Conservation (phyloP, 35 echinoderm and acorn worm genomes). For the Apostichopus parvimensis region DNA sequence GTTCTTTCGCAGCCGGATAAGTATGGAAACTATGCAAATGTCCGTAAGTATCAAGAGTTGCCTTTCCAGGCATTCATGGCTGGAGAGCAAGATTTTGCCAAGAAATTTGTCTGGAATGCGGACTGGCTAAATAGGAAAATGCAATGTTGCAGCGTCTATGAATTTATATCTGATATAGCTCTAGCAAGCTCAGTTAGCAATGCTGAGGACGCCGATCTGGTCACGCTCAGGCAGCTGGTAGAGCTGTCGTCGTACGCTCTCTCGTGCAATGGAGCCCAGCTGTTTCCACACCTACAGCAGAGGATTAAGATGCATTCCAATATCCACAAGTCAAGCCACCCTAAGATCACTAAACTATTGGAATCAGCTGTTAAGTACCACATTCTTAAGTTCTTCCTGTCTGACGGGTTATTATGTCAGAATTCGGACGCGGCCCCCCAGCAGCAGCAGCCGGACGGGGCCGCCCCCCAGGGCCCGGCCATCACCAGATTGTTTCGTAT, state of each 20-base stretch:
- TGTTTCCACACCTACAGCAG: constrained; percentile 79
- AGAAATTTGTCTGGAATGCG: constrained; percentile 84
- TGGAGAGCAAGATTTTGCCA: constrained; percentile 82
- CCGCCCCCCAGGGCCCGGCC: not conserved
- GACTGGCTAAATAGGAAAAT: constrained; percentile 82
- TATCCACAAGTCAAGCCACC: constrained; percentile 64
- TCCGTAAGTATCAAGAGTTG: constrained; percentile 77
- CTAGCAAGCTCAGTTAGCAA: constrained; percentile 54
- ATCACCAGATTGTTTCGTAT: constrained; percentile 72
- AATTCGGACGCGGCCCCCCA: constrained; percentile 6
- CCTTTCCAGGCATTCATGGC: constrained; percentile 80
- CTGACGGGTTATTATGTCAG: constrained; percentile 60
- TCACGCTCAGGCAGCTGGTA: constrained; percentile 72
- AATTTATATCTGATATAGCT: constrained; percentile 74
- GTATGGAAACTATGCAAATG: constrained; percentile 71
- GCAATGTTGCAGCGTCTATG: constrained; percentile 65
- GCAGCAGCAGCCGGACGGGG: constrained; percentile 10
- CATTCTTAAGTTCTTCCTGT: constrained; percentile 78
- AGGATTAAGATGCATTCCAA: constrained; percentile 59
- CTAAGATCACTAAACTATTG: constrained; percentile 74
- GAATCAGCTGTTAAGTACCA: constrained; percentile 69
- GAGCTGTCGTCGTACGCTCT: constrained; percentile 82
- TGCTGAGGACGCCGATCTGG: constrained; percentile 65
- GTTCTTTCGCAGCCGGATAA: constrained; percentile 61
- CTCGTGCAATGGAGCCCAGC: constrained; percentile 74